Percentiles rank a stretch among this genome's conserved stretches.
Conservation (phyloP, 2,797 vertebrate genomes). For the Rhincodon typus region DNA sequence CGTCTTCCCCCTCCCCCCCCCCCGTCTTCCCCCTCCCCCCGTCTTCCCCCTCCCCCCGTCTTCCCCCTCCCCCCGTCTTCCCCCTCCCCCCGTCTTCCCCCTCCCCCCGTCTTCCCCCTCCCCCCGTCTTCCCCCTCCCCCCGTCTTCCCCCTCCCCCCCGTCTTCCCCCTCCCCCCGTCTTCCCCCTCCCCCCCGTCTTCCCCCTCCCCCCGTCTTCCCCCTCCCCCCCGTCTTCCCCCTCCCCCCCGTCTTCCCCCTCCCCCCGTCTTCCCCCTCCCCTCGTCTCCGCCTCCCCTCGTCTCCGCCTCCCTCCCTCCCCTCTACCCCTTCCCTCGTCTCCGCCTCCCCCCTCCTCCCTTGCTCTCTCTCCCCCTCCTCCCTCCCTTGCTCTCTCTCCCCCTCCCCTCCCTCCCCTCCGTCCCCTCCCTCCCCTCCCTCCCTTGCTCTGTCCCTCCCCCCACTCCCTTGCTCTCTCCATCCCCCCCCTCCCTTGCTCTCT, state of each 20-base stretch:
- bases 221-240: too few species aligned
- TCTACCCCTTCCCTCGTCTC: background rate
- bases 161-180: background rate
- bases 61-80: background rate
- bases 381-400: background rate
- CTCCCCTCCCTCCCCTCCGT: background rate
- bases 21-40: background rate
- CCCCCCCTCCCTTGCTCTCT: background rate
- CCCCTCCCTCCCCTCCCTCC: background rate
- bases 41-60: background rate
- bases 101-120: background rate
- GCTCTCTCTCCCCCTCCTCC: background rate
- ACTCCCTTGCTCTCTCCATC: background rate
- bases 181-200: background rate
- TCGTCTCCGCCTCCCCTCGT: constrained; percentile 15
- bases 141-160: background rate
- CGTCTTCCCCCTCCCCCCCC: too few species aligned
- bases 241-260: background rate
- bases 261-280: constrained; percentile 33
- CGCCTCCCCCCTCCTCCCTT: background rate
- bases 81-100: background rate
- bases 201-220: background rate
- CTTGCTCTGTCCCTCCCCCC: background rate
- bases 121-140: background rate
- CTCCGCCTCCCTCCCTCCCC: constrained; percentile 30